A percentile compares a stretch with the other conserved stretches of the same genome.
Conservation (phyloP, 2,113 vertebrate species). For the Phalacrocorax pelagicus region DNA sequence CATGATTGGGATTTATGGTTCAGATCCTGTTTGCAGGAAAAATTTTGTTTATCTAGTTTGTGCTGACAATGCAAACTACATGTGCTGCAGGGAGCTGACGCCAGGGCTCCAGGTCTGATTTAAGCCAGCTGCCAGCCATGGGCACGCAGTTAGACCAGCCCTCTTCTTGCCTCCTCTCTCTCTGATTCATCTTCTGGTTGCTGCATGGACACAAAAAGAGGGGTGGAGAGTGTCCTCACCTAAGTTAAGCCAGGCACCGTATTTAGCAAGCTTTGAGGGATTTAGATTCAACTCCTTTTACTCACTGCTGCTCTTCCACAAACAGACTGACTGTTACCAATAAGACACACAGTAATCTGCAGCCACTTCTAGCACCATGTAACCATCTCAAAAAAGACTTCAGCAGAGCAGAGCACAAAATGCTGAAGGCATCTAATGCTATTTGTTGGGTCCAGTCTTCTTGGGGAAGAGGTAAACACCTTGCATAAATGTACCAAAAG, state of each 20-base stretch:
- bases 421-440: neutral
- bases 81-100: accelerated
- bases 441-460: neutral
- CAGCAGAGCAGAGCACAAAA: neutral
- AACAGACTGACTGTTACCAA: neutral
- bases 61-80: neutral
- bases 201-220: neutral
- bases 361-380: neutral
- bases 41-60: neutral
- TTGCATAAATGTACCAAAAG: neutral
- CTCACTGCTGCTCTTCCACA: neutral
- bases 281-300: neutral
- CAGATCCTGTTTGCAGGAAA: neutral
- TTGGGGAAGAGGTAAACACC: neutral
- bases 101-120: neutral
- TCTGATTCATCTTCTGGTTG: neutral
- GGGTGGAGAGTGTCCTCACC: neutral
- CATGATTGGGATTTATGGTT: neutral
- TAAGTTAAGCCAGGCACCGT: neutral
- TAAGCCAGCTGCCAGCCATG: neutral
- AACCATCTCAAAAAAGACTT: neutral
- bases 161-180: neutral
- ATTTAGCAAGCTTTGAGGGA: neutral
- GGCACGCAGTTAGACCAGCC: no score
- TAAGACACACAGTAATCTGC: neutral